Evolutionary conservation across 2,888 invertebrate species (phyloP), one percentile per base, ranked within the genome.

Genomic region (Chrysolina haemoptera): DNA sequence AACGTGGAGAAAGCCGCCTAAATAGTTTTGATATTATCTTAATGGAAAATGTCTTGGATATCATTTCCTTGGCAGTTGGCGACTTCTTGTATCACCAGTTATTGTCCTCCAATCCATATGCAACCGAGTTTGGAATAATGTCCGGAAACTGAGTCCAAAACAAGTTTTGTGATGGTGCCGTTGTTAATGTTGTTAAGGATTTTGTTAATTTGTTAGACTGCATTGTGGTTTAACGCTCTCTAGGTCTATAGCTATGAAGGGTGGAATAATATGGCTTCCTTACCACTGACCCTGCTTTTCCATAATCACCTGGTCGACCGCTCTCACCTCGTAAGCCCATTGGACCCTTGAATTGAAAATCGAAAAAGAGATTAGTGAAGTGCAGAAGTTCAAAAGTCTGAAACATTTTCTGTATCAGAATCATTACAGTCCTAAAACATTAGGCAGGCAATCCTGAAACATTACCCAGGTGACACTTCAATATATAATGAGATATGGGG

Each of bases 291-390:
- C 95, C 96, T 83, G 91, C 89, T 86, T 94, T 94, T 80, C 95
- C 95, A 83, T 91, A 90, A 86, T 93, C 93, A 80, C 93, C 93
- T 80, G 91, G 89, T 83, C 91, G 90, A 80, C 95, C 95, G 81
- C 91, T 89, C 87, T 94, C 94, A 68, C 95, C 95, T 86, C 94
- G 92, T 81, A 93, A 90, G 83, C 94, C 96, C 92, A 93, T 95
- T 80, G 94, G 96, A 84, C 96, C 95, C 94, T 94, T 89, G 69
- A 71, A 72, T 53, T 22, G 35, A 59, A 62, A 35, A 35, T 27
- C 8, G 68, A 50, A 43, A 65, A 70, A 43, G 11, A 67, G 41
- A 8, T 40, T 46, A 70, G 41, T 59, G 14, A 41, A 63, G 62
- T 12, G 41, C 53, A 12, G 3, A 8, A 35, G 35, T 35, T 35